These are phyloP conservation scores for Colostygia pectinataria DNA, from an alignment of 2,888 invertebrate genomes.

Conservation along the genomic window DNA sequence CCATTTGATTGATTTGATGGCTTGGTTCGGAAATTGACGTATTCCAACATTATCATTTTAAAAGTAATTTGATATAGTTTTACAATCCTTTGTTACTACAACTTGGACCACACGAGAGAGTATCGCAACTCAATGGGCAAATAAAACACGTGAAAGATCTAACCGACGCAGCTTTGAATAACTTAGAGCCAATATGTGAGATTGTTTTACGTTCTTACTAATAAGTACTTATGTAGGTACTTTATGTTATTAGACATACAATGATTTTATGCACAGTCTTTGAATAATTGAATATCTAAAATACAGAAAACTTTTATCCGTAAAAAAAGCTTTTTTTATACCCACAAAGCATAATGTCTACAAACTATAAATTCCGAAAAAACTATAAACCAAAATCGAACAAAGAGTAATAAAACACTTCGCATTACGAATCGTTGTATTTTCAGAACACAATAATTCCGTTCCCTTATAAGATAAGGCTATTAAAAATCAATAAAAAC, in stretches of 20 bases:
- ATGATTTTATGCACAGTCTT: too few relatives aligned
- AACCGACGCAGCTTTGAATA: constrained; percentile 70
- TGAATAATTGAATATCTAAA: too few relatives aligned
- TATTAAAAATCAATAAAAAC: constrained; percentile 59
- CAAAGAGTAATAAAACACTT: constrained; percentile 32
- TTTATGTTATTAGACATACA: constrained; percentile 10
- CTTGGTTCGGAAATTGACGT: too few relatives aligned
- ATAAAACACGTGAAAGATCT: constrained; percentile 72
- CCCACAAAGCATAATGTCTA: too few relatives aligned
- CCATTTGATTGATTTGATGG: too few relatives aligned
- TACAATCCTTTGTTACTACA: neutral
- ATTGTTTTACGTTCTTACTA: constrained; percentile 46
- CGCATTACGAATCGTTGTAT: constrained; percentile 27
- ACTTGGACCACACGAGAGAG: constrained; percentile 46
- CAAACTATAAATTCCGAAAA: neutral
- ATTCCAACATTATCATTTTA: too few relatives aligned
- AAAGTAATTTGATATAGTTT: too few relatives aligned
- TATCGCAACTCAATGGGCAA: constrained; percentile 76
- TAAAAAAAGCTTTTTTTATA: too few relatives aligned
- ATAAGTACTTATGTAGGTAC: constrained; percentile 3
- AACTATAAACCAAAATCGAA: constrained; percentile 21
- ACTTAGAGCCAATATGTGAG: constrained; percentile 72
- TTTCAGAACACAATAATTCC: constrained; percentile 24
- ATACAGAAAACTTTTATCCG: too few relatives aligned
- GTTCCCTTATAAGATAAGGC: constrained; percentile 43